Conservation (phyloP, 1,140 invertebrate species). For the Sitophilus oryzae region DNA sequence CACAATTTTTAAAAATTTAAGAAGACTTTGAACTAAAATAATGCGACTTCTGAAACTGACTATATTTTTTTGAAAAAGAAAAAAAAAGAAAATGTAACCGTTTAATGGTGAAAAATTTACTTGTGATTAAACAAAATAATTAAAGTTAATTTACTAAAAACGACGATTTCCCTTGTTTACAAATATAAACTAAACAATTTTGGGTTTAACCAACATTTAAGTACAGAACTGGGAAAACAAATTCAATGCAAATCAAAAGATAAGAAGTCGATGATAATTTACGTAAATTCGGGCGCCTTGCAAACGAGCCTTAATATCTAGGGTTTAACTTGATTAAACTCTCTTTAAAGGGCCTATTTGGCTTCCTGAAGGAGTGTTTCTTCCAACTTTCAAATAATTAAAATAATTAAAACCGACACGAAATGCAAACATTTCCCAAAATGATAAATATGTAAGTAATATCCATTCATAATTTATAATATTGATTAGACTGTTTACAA, state of each 20-base stretch:
- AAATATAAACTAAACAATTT: background rate
- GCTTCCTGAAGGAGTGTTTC: background rate
- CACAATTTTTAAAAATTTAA: too few relatives aligned
- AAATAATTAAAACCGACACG: background rate
- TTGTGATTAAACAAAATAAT: too few relatives aligned
- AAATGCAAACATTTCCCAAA: background rate
- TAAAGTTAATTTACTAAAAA: too few relatives aligned
- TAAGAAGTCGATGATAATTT: background rate
- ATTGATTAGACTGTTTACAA: too few relatives aligned
- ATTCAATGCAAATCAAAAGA: background rate
- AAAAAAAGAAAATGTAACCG: too few relatives aligned
- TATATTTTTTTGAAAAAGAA: too few relatives aligned
- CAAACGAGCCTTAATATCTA: background rate
- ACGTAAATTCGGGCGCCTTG: background rate
- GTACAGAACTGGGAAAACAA: background rate
- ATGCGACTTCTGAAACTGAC: too few relatives aligned
- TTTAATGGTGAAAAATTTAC: too few relatives aligned
- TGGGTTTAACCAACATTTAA: background rate
- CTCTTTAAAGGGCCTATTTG: background rate
- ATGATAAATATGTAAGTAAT: background rate
- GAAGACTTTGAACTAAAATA: too few relatives aligned
- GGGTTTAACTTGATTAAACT: background rate
- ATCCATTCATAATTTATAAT: too few relatives aligned
- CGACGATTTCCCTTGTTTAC: background rate
- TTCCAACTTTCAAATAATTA: background rate